Conservation (phyloP, 2,888 invertebrate species). For the Danaus chrysippus region DNA sequence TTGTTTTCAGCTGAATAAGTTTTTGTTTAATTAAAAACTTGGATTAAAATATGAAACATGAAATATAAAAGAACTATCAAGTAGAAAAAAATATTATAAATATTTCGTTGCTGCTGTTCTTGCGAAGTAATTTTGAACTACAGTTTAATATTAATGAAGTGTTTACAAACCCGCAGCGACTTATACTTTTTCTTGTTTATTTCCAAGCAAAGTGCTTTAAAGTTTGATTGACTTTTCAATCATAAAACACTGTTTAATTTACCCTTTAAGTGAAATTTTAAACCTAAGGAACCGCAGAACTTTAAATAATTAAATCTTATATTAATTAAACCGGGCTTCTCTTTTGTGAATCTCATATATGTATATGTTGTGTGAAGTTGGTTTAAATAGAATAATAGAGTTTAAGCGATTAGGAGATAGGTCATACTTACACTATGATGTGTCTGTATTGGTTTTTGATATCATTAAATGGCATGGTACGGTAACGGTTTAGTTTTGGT, state of each 20-base stretch:
- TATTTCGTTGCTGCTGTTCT: background rate
- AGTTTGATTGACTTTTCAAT: slow-evolving; percentile 68
- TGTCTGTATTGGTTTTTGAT: too few species aligned
- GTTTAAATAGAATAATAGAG: too few species aligned
- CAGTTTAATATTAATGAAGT: slow-evolving; percentile 3
- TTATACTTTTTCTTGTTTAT: slow-evolving; percentile 5
- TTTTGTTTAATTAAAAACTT: too few species aligned
- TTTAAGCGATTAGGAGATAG: too few species aligned
- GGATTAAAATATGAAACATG: too few species aligned
- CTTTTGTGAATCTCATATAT: too few species aligned
- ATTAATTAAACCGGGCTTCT: too few species aligned
- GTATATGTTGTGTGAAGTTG: too few species aligned
- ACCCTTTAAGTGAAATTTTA: background rate
- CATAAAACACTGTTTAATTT: slow-evolving; percentile 2
- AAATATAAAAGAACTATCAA: background rate
- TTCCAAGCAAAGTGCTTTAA: slow-evolving; percentile 43
- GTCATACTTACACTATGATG: too few species aligned
- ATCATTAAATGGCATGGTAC: too few species aligned
- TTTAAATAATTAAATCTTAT: background rate
- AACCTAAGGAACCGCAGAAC: background rate
- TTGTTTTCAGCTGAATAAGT: too few species aligned
- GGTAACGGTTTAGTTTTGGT: too few species aligned
- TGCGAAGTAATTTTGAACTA: background rate
- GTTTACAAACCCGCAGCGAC: slow-evolving; percentile 7
- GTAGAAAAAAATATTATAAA: background rate